Base-by-base conservation (phyloP, 1,140 invertebrate species). In the Hirudo medicinalis region DNA sequence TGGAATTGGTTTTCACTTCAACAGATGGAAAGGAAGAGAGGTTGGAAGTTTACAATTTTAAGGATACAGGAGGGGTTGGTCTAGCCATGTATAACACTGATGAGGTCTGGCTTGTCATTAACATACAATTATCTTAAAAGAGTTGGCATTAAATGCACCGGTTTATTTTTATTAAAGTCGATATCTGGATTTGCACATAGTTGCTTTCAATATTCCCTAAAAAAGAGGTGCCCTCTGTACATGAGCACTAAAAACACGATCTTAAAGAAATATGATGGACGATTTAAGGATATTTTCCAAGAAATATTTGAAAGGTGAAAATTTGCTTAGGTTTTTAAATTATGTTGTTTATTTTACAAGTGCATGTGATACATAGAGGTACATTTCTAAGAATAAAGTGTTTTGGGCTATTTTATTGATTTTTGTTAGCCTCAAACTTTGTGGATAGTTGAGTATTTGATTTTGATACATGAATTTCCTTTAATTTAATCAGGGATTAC, bases 201-300 rank as follows among this genome's bases (percentile, higher is more conserved):
- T 40, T 97, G 92, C 19, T 90, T 99, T 80, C 87, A 97, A 77
- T 98, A 88, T 83, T 92, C 94, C 20, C 81, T 99, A 63, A 85
- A 88, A 55, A 87, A 91, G 77, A 89, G 88, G 76, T 90, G 92
- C 81, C 94, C 94, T 3, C 84, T 99, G 5, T 99, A 98, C 81
- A 83, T 99, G 79, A 96, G 92, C 75, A 99, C 96, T 5, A 99
- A 99, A 82, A 99, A 99, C 79, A 99, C 96, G 0, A 99, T 99
- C 80, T 86, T 99, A 22, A 99, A 99, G 82, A 89, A 89, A 75
- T 99, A 99, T 80, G 96, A 99, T 83, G 96, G 96, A 0, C 86
- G 94, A 74, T 99, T 99, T 82, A 99, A 99, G 82, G 94, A 99
- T 78, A 97, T 99, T 77, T 99, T 99, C 85, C 89, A 97, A 84